These are phyloP conservation scores for Rhinichthys osculus DNA, from an alignment of 2,797 vertebrate genomes.

Conservation along the genomic window DNA sequence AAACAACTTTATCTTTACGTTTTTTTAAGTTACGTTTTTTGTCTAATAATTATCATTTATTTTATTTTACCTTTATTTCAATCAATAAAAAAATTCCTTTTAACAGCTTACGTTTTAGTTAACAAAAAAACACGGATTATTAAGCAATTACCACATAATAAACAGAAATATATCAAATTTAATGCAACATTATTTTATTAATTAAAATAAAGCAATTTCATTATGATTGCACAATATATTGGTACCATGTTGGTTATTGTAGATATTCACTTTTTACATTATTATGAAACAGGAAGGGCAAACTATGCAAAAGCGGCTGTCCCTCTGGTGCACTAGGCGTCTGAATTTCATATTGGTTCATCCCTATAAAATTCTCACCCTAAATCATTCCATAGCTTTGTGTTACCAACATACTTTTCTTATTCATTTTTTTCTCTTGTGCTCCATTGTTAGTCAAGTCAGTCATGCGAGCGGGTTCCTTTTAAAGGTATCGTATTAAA, in stretches of 20 bases:
- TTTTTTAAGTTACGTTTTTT: too few species aligned
- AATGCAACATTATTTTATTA: too few species aligned
- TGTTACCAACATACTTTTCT: neutral
- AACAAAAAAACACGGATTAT: neutral
- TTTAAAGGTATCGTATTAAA: neutral
- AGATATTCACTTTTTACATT: neutral
- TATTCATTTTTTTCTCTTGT: too few species aligned
- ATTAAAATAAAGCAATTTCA: neutral
- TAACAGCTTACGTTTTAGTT: neutral
- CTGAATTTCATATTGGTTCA: neutral
- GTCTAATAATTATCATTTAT: too few species aligned
- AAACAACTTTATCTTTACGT: too few species aligned
- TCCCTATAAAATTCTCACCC: neutral
- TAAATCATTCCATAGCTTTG: neutral
- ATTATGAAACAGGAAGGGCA: neutral
- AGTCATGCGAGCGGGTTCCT: neutral
- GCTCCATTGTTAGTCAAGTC: too few species aligned
- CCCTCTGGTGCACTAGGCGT: neutral
- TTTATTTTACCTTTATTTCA: neutral
- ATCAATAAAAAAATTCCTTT: neutral
- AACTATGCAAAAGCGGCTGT: neutral
- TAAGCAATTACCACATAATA: too few species aligned
- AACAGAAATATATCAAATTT: too few species aligned
- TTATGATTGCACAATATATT: neutral
- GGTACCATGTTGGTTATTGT: neutral